Evolutionary conservation across 2,113 vertebrate genomes (phyloP).

Genomic region (Agapornis roseicollis): DNA sequence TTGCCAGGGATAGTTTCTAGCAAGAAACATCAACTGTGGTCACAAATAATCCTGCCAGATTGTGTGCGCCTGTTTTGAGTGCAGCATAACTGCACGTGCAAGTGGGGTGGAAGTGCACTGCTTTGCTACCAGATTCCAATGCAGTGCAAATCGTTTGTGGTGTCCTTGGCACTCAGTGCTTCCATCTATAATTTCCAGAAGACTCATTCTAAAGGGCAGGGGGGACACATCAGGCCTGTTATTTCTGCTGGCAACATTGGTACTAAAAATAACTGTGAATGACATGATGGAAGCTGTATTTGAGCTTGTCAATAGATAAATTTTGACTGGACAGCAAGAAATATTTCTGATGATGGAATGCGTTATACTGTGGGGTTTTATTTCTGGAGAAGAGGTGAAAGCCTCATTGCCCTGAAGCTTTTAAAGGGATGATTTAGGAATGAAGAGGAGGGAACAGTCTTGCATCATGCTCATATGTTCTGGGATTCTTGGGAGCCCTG

Average conservation of each 20-base stretch:
- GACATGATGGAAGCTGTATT: neutral
- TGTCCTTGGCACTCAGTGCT: neutral
- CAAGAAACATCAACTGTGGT: neutral
- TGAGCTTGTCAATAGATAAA: neutral
- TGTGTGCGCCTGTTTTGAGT: neutral
- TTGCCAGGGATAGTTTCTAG: neutral
- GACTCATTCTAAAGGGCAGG: neutral
- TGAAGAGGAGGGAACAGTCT: neutral
- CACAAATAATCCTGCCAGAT: neutral
- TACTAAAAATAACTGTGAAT: conserved; percentile 19
- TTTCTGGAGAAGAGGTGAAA: neutral
- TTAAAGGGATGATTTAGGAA: neutral
- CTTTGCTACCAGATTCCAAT: neutral
- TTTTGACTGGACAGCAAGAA: conserved; percentile 15
- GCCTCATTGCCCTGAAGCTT: neutral
- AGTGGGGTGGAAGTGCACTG: neutral
- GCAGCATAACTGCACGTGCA: neutral
- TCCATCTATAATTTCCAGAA: conserved; percentile 39
- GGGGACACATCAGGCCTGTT: neutral
- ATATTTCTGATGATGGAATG: neutral
- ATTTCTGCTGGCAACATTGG: neutral
- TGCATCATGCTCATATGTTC: neutral
- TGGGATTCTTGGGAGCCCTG: neutral
- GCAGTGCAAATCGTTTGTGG: neutral
- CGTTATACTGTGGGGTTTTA: neutral